These are phyloP conservation scores for Lasioglossum malachurum DNA, from an alignment of 2,888 invertebrate species.

Conservation along the genomic window DNA sequence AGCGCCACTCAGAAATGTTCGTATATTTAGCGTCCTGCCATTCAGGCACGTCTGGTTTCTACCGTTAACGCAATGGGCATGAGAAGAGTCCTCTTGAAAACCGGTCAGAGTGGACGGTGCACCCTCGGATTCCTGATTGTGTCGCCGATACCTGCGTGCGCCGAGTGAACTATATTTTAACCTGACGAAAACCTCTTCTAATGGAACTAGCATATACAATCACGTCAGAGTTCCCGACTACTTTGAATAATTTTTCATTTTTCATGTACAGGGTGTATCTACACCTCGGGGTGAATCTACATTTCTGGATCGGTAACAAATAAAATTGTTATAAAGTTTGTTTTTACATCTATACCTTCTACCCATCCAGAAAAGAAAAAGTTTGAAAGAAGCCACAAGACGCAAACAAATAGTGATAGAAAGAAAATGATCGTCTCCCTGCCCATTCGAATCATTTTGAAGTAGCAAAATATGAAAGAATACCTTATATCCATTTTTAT, in stretches of 20 bases:
- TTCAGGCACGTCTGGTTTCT: slow-evolving; percentile 20
- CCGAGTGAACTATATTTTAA: not conserved
- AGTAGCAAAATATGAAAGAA: no score
- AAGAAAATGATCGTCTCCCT: no score
- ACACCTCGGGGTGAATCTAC: no score
- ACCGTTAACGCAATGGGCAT: slow-evolving; percentile 22
- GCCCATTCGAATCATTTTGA: no score
- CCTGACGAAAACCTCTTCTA: not conserved
- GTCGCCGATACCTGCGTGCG: slow-evolving; percentile 12
- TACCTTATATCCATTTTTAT: no score
- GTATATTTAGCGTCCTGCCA: slow-evolving; percentile 7
- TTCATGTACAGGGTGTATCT: no score
- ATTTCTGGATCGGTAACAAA: no score
- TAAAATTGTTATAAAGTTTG: no score
- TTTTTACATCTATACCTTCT: no score
- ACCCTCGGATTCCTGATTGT: slow-evolving; percentile 19
- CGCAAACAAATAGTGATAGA: no score
- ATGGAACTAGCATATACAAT: not conserved
- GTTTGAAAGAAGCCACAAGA: no score
- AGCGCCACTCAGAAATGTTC: not conserved
- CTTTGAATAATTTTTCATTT: not conserved
- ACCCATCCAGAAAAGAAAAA: no score
- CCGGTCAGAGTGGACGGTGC: slow-evolving; percentile 48
- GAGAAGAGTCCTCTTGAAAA: slow-evolving; percentile 31
- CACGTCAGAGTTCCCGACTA: not conserved